Conservation (phyloP, 2,113 vertebrate genomes). For the Amazona guildingii region DNA sequence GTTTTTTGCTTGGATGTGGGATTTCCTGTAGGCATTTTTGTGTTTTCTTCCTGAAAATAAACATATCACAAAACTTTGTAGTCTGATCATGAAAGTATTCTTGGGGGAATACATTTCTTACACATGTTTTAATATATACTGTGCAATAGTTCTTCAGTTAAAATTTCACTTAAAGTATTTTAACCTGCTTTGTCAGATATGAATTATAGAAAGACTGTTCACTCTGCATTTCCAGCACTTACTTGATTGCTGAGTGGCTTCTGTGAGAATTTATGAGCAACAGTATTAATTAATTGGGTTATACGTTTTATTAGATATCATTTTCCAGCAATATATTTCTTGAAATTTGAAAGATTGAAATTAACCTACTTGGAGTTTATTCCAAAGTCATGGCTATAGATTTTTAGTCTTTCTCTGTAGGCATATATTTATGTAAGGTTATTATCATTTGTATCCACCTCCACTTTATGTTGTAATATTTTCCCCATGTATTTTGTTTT, state of each 20-base stretch:
- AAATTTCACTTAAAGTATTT: background rate
- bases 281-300: background rate
- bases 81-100: background rate
- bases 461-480: background rate
- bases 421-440: background rate
- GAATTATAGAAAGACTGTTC: background rate
- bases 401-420: background rate
- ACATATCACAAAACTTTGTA: background rate
- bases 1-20: background rate
- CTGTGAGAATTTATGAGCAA: slow-evolving; percentile 33
- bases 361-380: background rate
- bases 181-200: background rate
- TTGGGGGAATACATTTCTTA: background rate
- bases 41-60: background rate
- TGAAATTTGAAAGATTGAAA: background rate
- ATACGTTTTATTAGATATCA: slow-evolving; percentile 27
- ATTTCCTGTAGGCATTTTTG: background rate
- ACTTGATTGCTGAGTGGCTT: slow-evolving; percentile 27
- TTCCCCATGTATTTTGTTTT: background rate
- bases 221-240: slow-evolving; percentile 18
- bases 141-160: background rate
- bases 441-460: background rate
- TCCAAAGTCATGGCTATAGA: background rate
- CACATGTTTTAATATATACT: background rate
- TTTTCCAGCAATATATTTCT: slow-evolving; percentile 28